These are phyloP conservation scores for Brachypterus glaber DNA, from an alignment of 2,888 invertebrate genomes.

Conservation along the genomic window DNA sequence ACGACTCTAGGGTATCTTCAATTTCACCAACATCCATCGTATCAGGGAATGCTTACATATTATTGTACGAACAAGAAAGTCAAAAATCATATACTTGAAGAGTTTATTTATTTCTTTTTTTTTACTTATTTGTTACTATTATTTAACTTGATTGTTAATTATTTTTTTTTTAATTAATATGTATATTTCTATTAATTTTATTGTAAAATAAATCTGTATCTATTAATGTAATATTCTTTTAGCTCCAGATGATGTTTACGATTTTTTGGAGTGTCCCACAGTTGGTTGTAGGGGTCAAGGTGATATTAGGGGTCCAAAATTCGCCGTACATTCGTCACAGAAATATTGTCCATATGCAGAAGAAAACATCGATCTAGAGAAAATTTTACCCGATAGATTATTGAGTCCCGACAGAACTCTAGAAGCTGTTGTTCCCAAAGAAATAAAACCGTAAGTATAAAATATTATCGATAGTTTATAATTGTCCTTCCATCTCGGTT, in stretches of 20 bases:
- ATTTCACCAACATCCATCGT: too few relatives aligned
- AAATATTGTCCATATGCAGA: constrained; percentile 67
- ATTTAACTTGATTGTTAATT: too few relatives aligned
- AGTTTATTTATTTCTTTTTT: too few relatives aligned
- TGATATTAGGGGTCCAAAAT: constrained; percentile 71
- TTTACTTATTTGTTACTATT: too few relatives aligned
- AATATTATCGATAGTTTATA: constrained; percentile 1
- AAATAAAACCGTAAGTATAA: constrained; percentile 28
- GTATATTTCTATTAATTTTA: too few relatives aligned
- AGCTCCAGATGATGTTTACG: constrained; percentile 56
- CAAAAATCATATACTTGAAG: too few relatives aligned
- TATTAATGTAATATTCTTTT: too few relatives aligned
- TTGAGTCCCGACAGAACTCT: constrained; percentile 39
- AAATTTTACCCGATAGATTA: constrained; percentile 44
- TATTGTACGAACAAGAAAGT: too few relatives aligned
- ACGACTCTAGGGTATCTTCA: too few relatives aligned
- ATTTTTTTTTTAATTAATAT: too few relatives aligned
- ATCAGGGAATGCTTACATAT: too few relatives aligned
- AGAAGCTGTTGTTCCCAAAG: constrained; percentile 37
- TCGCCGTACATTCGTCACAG: constrained; percentile 60
- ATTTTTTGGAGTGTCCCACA: constrained; percentile 64
- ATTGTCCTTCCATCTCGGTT: not conserved
- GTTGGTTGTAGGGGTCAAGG: constrained; percentile 84
- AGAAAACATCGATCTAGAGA: constrained; percentile 46
- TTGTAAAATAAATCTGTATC: too few relatives aligned